Evolutionary conservation across 2,888 invertebrate genomes (phyloP).

Genomic region (Platerodrilus igneus): DNA sequence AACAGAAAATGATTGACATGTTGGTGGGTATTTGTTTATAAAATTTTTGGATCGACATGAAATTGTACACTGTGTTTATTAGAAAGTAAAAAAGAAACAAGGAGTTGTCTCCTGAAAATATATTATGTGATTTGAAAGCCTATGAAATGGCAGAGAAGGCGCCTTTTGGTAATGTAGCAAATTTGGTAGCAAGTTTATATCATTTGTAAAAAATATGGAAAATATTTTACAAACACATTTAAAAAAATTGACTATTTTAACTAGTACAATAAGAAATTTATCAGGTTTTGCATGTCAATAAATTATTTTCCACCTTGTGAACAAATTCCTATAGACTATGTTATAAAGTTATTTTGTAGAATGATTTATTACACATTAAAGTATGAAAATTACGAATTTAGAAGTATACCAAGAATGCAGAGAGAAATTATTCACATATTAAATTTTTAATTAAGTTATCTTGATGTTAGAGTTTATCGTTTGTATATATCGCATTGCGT

Average conservation of each 20-base stretch:
- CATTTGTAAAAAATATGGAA: constrained; percentile 10
- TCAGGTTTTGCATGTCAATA: constrained; percentile 2
- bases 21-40: background rate
- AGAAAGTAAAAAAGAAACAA: constrained; percentile 1
- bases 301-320: constrained; percentile 5
- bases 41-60: background rate
- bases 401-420: background rate
- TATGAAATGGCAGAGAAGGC: constrained; percentile 10
- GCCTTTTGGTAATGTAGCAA: constrained; percentile 16
- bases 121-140: constrained; percentile 15
- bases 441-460: background rate
- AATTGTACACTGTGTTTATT: constrained; percentile 4
- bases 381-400: constrained; percentile 3
- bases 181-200: constrained; percentile 5
- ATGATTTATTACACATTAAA: constrained; percentile 8
- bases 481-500: too few species aligned
- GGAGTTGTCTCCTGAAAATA: constrained; percentile 7
- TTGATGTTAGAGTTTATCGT: too few species aligned
- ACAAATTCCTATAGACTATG: constrained; percentile 6
- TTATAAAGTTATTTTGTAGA: constrained; percentile 10
- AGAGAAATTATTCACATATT: constrained; percentile 1
- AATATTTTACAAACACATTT: constrained; percentile 6
- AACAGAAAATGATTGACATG: background rate
- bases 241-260: constrained; percentile 4
- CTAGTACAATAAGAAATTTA: constrained; percentile 2